Base-by-base conservation (phyloP, 2,888 invertebrate genomes). In the Drosophila paracracens region DNA sequence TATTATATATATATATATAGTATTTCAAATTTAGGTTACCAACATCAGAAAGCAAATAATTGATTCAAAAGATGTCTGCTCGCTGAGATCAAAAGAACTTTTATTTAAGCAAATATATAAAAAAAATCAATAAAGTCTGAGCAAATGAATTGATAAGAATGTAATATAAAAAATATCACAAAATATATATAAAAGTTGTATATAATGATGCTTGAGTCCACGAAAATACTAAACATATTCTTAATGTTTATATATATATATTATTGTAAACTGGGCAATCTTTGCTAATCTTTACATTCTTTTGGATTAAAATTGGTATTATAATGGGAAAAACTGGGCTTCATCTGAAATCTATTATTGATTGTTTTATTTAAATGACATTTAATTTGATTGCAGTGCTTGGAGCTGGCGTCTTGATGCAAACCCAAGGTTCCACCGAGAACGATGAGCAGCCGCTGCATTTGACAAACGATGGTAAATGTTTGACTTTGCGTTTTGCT, bases 401-500 rank as follows among this genome's bases (percentile, higher is more conserved):
- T n/a, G 63, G 58, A 21, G 52, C 62, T 56, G 68, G 58, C 59
- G 40, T 46, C 4, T 27, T 72, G 18, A 57, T 70, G 50, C 58
- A 50, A 8, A 61, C 53, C 0, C 57, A 57, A 7, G 60, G 29
- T 0, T n/a, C 59, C 4, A 31, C 27, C 1, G 82, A 78, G 35
- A 89, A 90, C 6, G 84, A 87, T 48, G 89, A 91, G 33, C 88
- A 89, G 67, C 92, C 92, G 0, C 70, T 63, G 6, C 92, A 92
- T 69, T 59, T 92, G 69, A 90, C 82, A 16, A 92, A 92, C 65
- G 91, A 92, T 70, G 91, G 92, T 92, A 91, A 90, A 90, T 88
- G 57, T 2, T 29, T 35, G 43, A 69, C 51, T n/a, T 46, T 70
- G 79, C 27, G 71, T 56, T 56, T 70, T 27, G 62, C 70, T 69